These are phyloP conservation scores for Polypterus senegalus DNA, from an alignment of 2,113 vertebrate species.

Conservation along the genomic window DNA sequence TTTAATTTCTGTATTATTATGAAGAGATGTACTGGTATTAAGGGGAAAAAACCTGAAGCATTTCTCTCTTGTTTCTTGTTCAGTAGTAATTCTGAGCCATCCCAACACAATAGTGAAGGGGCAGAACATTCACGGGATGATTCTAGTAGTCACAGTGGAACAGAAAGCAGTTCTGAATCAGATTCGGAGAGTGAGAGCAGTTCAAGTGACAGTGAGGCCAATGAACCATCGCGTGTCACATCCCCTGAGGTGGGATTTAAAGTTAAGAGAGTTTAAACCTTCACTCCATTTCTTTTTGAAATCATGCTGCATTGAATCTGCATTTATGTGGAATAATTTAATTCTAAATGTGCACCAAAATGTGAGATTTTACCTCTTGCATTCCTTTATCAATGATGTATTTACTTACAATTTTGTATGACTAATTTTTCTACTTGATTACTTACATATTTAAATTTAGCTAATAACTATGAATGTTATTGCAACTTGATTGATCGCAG, in stretches of 20 bases:
- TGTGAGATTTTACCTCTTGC: too few species aligned
- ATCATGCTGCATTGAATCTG: too few species aligned
- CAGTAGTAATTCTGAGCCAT: conserved; percentile 61
- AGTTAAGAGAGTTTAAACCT: not conserved
- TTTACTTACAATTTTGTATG: too few species aligned
- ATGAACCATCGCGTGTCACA: conserved; percentile 73
- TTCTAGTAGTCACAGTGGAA: conserved; percentile 91
- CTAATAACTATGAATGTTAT: too few species aligned
- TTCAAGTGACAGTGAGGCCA: conserved; percentile 91
- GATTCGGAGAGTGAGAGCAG: conserved; percentile 97
- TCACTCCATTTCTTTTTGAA: rapidly evolving
- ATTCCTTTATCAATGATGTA: too few species aligned
- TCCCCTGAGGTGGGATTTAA: conserved; percentile 72
- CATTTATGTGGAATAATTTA: too few species aligned
- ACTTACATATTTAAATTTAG: too few species aligned
- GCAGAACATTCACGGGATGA: conserved; percentile 82
- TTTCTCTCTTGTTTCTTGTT: not conserved
- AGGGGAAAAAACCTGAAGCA: not conserved
- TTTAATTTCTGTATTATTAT: too few species aligned
- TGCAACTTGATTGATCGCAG: too few species aligned
- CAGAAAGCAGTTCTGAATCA: conserved; percentile 93
- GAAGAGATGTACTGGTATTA: not conserved
- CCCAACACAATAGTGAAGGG: conserved; percentile 77
- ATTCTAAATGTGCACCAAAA: too few species aligned
- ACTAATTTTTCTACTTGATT: too few species aligned